Evolutionary conservation across 2,888 invertebrate species (phyloP).

Genomic region (Camptogramma bilineatum): DNA sequence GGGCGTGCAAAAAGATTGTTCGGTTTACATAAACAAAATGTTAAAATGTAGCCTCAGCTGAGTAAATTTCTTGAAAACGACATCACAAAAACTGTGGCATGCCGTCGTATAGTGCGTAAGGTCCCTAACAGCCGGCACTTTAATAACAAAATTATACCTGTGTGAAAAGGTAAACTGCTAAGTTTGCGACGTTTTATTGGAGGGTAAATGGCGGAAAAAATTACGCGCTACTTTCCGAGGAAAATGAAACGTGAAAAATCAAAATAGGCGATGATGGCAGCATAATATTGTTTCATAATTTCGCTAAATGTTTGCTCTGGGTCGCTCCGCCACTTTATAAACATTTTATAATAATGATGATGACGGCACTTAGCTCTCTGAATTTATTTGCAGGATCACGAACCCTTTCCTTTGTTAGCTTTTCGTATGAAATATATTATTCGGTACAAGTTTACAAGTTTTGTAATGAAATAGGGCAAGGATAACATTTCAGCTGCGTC

Average conservation of each 20-base stretch:
- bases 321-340: constrained; percentile 16
- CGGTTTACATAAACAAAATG: not conserved
- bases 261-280: constrained; percentile 29
- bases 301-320: constrained; percentile 20
- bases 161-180: constrained; percentile 45
- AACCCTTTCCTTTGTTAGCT: constrained; percentile 25
- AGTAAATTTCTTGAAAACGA: not conserved
- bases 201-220: constrained; percentile 43
- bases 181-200: constrained; percentile 43
- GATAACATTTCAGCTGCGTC: not conserved
- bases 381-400: constrained; percentile 31
- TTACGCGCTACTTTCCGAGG: constrained; percentile 38
- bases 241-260: constrained; percentile 41
- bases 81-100: constrained; percentile 4
- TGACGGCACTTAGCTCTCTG: constrained; percentile 23
- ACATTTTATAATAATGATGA: constrained; percentile 32
- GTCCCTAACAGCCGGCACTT: constrained; percentile 39
- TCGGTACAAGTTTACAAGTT: constrained; percentile 17
- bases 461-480: constrained; percentile 10
- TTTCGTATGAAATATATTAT: constrained; percentile 25
- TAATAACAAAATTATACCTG: constrained; percentile 48
- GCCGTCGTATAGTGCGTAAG: constrained; percentile 11
- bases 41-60: not conserved
- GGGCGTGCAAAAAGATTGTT: too few species aligned
- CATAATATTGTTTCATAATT: constrained; percentile 27